Base-by-base conservation (phyloP, 2,888 invertebrate genomes). In the Nomada fabriciana region DNA sequence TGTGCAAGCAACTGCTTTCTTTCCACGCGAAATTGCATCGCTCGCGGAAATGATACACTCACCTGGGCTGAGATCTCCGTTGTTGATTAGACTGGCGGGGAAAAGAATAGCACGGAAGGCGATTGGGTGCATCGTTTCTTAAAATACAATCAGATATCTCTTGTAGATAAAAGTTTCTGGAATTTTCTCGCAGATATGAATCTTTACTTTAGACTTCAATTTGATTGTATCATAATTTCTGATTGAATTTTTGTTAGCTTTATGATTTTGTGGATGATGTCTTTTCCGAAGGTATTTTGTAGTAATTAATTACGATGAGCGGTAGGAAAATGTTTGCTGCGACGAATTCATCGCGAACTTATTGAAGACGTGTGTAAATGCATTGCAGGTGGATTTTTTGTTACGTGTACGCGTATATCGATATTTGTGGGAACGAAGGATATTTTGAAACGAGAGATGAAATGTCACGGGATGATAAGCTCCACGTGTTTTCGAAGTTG, bases 1-100 rank as follows among this genome's bases (percentile, higher is more conserved):
- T 75, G 69, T 64, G 42, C 65, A 70, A 82, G 25, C 64, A n/a
- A 4, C 36, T 55, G 42, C 47, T 80, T 57, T 64, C 57, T 73
- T 65, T 18, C 11, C 18, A n/a, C 20, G 9, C 36, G 23, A 69
- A 79, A 61, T 53, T 25, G 47, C 57, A 43, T 72, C 61, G 23
- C 20, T 50, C 55, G 23, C 43, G 60, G 53, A 74, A 74, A 53
- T 20, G 63, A 55, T 70, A 52, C 52, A 36, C 20, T 55, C 25
- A 23, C 10, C 13, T 15, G 15, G n/a, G 10, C 10, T 0, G 43
- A 61, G 70, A 69, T 69, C 42, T 7, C 18, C 23, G 18, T 15
- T 53, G 42, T 68, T 11, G 67, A 53, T 68, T 68, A 55, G 53
- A n/a, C 15, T 10, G 52, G 15, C 2, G n/a, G 53, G 9, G 2